Percentiles rank a stretch among this genome's conserved stretches.
Conservation (phyloP, 2,888 invertebrate species). For the Leptinotarsa rubiginosa region DNA sequence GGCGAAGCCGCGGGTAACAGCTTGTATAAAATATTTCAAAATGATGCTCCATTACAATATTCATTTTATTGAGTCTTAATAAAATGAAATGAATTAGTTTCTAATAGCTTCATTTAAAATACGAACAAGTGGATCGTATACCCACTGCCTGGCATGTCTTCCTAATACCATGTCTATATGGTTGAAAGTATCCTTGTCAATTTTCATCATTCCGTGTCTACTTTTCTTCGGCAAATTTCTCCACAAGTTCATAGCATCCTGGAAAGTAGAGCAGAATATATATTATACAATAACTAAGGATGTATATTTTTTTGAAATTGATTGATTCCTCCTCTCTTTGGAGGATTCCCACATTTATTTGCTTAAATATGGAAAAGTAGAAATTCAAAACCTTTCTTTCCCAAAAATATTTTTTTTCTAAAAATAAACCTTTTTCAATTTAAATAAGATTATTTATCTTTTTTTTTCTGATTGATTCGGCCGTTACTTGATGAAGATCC, state of each 20-base stretch:
- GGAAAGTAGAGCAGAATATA: slow-evolving; percentile 42
- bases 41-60: not conserved
- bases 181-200: slow-evolving; percentile 75
- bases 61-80: slow-evolving; percentile 2
- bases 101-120: slow-evolving; percentile 52
- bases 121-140: slow-evolving; percentile 66
- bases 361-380: no score
- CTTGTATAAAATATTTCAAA: not conserved
- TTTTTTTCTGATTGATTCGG: no score
- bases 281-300: no score
- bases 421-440: no score
- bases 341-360: no score
- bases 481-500: no score
- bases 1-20: no score
- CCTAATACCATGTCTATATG: slow-evolving; percentile 80
- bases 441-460: no score
- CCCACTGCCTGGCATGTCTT: slow-evolving; percentile 70
- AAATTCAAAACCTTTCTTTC: no score
- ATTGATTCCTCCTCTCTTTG: no score
- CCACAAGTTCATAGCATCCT: slow-evolving; percentile 73
- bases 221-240: slow-evolving; percentile 68
- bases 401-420: no score
- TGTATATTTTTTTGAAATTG: no score
- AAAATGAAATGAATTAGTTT: not conserved
- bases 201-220: slow-evolving; percentile 68